These are phyloP conservation scores for Cariama cristata DNA, from an alignment of 2,113 vertebrate species.

Conservation along the genomic window DNA sequence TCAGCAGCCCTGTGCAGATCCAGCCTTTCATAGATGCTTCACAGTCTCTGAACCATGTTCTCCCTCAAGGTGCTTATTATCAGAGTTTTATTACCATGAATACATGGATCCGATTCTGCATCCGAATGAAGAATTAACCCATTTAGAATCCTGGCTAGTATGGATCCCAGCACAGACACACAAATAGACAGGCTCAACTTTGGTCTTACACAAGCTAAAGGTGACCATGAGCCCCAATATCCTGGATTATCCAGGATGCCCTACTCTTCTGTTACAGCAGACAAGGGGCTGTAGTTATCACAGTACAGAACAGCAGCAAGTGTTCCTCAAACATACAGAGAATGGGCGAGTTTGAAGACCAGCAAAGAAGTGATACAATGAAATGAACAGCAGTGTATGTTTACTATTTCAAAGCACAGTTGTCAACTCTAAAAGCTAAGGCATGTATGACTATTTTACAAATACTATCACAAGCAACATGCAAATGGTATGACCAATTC, in stretches of 20 bases:
- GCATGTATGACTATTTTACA: neutral
- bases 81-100: neutral
- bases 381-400: neutral
- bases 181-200: neutral
- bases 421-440: neutral
- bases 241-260: neutral
- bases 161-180: neutral
- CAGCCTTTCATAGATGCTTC: neutral
- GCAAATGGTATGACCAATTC: neutral
- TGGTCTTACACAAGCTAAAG: neutral
- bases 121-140: neutral
- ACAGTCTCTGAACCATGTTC: neutral
- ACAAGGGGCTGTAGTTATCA: neutral
- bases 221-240: neutral
- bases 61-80: neutral
- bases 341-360: fast-evolving
- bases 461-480: neutral
- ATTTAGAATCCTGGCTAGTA: neutral
- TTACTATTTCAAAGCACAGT: neutral
- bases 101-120: neutral
- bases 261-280: neutral
- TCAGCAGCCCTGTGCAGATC: neutral
- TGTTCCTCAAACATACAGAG: neutral
- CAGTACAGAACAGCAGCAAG: neutral
- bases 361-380: neutral